Evolutionary conservation across 2,113 vertebrate species (phyloP).

Genomic region (Planiliza haematocheilus): DNA sequence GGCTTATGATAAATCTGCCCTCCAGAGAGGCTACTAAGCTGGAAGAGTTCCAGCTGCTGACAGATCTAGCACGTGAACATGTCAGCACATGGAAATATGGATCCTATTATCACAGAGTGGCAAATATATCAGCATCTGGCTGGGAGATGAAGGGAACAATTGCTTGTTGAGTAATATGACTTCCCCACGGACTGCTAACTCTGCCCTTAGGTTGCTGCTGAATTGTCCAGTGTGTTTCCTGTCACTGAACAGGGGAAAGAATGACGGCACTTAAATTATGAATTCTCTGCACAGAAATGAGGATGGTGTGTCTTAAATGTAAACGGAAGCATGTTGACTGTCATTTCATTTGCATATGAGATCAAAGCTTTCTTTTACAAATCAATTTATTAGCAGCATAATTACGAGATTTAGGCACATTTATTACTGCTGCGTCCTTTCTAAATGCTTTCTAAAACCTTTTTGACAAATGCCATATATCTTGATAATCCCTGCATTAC

Average conservation of each 20-base stretch:
- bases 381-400: slow-evolving; percentile 17
- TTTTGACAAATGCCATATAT: slow-evolving; percentile 29
- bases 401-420: slow-evolving; percentile 22
- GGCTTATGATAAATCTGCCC: slow-evolving; percentile 62
- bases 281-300: slow-evolving; percentile 45
- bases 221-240: slow-evolving; percentile 60
- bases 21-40: slow-evolving; percentile 60
- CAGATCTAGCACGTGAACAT: slow-evolving; percentile 62
- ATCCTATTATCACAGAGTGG: slow-evolving; percentile 70
- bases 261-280: slow-evolving; percentile 53
- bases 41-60: slow-evolving; percentile 62
- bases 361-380: slow-evolving; percentile 22
- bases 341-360: slow-evolving; percentile 3
- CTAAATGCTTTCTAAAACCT: neutral
- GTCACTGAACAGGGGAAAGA: slow-evolving; percentile 39
- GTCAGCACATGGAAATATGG: slow-evolving; percentile 72
- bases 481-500: slow-evolving; percentile 25
- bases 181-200: slow-evolving; percentile 55
- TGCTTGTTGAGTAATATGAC: slow-evolving; percentile 68
- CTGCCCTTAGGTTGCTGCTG: slow-evolving; percentile 59
- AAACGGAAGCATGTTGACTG: slow-evolving; percentile 22
- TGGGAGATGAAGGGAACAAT: slow-evolving; percentile 68
- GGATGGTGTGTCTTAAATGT: neutral
- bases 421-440: neutral
- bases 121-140: slow-evolving; percentile 71